Percentiles rank a stretch among this genome's conserved stretches.
Evolutionary conservation across 2,888 invertebrate genomes (phyloP).

Genomic region (Thalpophila matura): DNA sequence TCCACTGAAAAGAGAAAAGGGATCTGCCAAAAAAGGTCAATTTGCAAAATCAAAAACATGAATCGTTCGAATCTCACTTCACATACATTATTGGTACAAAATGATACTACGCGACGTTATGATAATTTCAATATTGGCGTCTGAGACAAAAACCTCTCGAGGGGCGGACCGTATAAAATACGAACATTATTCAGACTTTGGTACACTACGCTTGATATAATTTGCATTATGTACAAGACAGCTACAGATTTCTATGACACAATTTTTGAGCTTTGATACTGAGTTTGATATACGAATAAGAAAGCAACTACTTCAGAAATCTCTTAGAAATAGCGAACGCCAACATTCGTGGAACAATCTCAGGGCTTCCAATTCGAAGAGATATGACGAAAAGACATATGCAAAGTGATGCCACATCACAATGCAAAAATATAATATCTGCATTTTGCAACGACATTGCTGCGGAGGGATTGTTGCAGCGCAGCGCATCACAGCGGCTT

Average conservation of each 20-base stretch:
- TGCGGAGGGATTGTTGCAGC: not conserved
- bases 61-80: constrained; percentile 19
- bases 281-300: not conserved
- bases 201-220: constrained; percentile 25
- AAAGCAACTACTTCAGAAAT: not conserved
- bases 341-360: not conserved
- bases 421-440: too few relatives aligned
- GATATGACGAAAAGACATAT: too few relatives aligned
- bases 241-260: constrained; percentile 13
- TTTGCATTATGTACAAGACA: constrained; percentile 28
- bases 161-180: constrained; percentile 35
- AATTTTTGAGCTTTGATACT: constrained; percentile 9
- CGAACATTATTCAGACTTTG: constrained; percentile 39
- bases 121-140: constrained; percentile 51
- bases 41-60: constrained; percentile 28
- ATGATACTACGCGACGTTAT: constrained; percentile 35
- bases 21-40: not conserved
- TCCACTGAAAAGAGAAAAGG: constrained; percentile 17
- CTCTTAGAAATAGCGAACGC: not conserved
- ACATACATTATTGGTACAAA: constrained; percentile 36
- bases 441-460: too few relatives aligned
- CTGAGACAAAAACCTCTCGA: constrained; percentile 30
- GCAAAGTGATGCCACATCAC: too few relatives aligned
- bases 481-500: not conserved
- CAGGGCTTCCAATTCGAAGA: too few relatives aligned